These are phyloP conservation scores for Apis florea DNA, from an alignment of 1,140 invertebrate genomes.

Conservation along the genomic window DNA sequence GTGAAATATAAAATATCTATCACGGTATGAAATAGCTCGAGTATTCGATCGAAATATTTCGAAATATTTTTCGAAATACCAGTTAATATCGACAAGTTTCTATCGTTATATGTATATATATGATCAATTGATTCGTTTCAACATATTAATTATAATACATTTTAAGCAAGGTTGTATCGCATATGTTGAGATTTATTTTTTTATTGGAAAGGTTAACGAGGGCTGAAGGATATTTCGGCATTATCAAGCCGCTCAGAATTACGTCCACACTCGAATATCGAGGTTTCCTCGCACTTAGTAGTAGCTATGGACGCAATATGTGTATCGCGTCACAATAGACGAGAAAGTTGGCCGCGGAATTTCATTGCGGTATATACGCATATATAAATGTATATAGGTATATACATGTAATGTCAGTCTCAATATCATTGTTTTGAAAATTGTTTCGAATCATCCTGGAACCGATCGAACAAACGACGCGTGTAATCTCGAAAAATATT, in stretches of 20 bases:
- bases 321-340: conserved; percentile 3
- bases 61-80: background rate
- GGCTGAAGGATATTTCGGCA: conserved; percentile 35
- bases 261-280: conserved; percentile 30
- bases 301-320: background rate
- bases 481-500: conserved; percentile 1
- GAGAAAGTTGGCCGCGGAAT: background rate
- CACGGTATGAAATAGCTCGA: background rate
- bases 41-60: background rate
- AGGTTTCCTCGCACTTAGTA: conserved; percentile 6
- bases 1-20: background rate
- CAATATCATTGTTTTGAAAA: background rate
- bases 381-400: background rate
- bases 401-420: background rate
- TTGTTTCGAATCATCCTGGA: background rate
- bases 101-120: background rate
- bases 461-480: no score
- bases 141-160: conserved; percentile 5
- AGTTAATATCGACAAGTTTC: background rate
- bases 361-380: background rate
- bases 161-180: conserved; percentile 33
- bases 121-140: background rate
- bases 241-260: conserved; percentile 40
- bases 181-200: conserved; percentile 30
- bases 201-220: conserved; percentile 33